phyloP scores from a whole-genome alignment of 1,140 invertebrate species.

The Solenopsis fugax region DNA sequence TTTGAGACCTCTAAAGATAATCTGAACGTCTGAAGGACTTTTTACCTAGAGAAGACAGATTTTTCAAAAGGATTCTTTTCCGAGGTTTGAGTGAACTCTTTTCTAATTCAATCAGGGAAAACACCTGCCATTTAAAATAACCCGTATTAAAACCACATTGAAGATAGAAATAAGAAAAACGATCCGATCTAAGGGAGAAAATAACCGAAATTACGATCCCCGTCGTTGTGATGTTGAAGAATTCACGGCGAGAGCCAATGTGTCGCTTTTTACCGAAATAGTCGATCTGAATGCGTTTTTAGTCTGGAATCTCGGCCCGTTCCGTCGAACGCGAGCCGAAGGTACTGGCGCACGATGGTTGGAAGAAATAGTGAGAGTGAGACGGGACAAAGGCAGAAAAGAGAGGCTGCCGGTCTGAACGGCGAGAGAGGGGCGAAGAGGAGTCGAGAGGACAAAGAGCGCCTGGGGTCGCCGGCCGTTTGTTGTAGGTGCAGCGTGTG shows the following conservation, averaged over 20 bases:
- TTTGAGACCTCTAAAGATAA: too few relatives aligned
- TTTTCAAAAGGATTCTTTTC: neutral
- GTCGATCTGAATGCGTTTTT: constrained; percentile 49
- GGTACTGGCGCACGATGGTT: constrained; percentile 38
- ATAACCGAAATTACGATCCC: neutral
- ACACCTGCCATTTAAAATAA: neutral
- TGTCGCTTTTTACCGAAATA: constrained; percentile 18
- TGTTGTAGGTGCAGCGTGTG: constrained; percentile 76
- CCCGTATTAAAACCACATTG: neutral
- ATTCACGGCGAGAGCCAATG: neutral
- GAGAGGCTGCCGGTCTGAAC: constrained; percentile 19
- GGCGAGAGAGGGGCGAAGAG: constrained; percentile 15
- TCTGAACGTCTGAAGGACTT: neutral
- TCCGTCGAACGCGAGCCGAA: constrained; percentile 28
- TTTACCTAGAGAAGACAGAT: neutral
- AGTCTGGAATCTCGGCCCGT: constrained; percentile 15
- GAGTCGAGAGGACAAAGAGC: constrained; percentile 76
- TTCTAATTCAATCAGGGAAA: neutral
- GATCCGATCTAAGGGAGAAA: neutral
- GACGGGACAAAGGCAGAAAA: constrained; percentile 59
- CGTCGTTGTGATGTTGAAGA: neutral
- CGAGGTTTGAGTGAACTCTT: neutral
- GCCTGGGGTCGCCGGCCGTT: constrained; percentile 78
- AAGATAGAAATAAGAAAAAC: neutral
- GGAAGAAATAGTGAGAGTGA: constrained; percentile 52